These are phyloP conservation scores for Drosophila paranaensis DNA, from an alignment of 2,888 invertebrate genomes.

Conservation along the genomic window DNA sequence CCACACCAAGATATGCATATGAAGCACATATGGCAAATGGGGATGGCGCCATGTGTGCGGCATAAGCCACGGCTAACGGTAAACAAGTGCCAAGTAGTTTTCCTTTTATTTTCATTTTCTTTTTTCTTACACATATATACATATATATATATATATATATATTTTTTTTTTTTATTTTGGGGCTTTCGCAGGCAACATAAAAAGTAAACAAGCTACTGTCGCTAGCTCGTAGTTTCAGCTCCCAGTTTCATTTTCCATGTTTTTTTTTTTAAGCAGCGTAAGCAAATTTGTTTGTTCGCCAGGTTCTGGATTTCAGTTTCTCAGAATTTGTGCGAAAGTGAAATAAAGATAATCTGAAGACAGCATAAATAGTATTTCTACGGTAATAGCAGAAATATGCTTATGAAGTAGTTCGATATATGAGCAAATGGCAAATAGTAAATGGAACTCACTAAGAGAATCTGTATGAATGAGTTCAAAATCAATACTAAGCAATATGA, in stretches of 20 bases:
- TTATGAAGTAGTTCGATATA: not conserved
- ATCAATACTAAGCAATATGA: not conserved
- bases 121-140: too few relatives aligned
- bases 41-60: slow-evolving; percentile 38
- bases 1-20: slow-evolving; percentile 38
- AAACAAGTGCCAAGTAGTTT: slow-evolving; percentile 40
- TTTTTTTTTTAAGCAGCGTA: not conserved
- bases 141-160: not conserved
- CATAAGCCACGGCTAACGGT: slow-evolving; percentile 30
- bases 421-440: not conserved
- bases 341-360: not conserved
- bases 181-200: not conserved
- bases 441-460: not conserved
- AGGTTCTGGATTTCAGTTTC: slow-evolving; percentile 1
- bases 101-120: slow-evolving; percentile 1
- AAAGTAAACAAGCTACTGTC: slow-evolving; percentile 27
- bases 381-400: not conserved
- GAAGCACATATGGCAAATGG: slow-evolving; percentile 52
- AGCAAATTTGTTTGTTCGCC: slow-evolving; percentile 8
- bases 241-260: not conserved
- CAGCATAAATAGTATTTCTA: not conserved
- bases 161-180: not conserved
- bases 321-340: not conserved
- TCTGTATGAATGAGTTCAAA: not conserved
- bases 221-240: slow-evolving; percentile 20